Percentiles rank a stretch among this genome's conserved stretches.
These are phyloP conservation scores for Parotocinclus haroldoi DNA, from an alignment of 2,797 vertebrate species.

Conservation along the genomic window DNA sequence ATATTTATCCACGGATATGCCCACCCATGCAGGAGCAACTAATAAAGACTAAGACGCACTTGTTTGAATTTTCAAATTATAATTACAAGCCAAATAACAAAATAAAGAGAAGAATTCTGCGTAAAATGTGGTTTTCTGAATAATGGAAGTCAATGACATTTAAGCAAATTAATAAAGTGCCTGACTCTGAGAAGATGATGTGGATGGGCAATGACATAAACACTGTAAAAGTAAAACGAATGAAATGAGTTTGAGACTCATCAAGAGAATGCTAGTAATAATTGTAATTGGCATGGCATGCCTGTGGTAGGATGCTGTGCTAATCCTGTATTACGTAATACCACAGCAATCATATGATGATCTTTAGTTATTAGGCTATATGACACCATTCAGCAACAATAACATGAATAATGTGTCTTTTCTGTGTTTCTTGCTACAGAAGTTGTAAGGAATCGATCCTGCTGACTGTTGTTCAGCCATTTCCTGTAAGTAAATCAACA, in stretches of 20 bases:
- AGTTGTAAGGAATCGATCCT: slow-evolving; percentile 98
- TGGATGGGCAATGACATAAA: slow-evolving; percentile 3
- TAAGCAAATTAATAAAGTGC: slow-evolving; percentile 17
- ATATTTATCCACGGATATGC: background rate
- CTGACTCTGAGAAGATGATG: slow-evolving; percentile 1
- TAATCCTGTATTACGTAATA: too few species aligned
- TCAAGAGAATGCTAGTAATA: slow-evolving; percentile 6
- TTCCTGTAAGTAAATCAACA: slow-evolving; percentile 81
- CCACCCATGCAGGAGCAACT: background rate
- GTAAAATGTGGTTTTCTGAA: background rate
- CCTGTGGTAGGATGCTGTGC: background rate
- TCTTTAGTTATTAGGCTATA: too few species aligned
- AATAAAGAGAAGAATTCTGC: slow-evolving; percentile 13
- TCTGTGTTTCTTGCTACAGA: slow-evolving; percentile 58
- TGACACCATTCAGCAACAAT: too few species aligned
- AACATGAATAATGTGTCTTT: background rate
- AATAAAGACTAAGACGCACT: too few species aligned
- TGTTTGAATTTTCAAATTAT: background rate
- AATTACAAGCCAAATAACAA: slow-evolving; percentile 25
- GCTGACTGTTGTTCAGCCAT: slow-evolving; percentile 94
- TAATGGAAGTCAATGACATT: slow-evolving; percentile 24
- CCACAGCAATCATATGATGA: too few species aligned
- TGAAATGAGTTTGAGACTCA: slow-evolving; percentile 8
- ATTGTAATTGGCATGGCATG: background rate
- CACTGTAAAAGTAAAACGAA: slow-evolving; percentile 3